Evolutionary conservation across 2,113 vertebrate genomes (phyloP), one percentile per base, ranked within the genome.

Genomic region (Falco punctatus): DNA sequence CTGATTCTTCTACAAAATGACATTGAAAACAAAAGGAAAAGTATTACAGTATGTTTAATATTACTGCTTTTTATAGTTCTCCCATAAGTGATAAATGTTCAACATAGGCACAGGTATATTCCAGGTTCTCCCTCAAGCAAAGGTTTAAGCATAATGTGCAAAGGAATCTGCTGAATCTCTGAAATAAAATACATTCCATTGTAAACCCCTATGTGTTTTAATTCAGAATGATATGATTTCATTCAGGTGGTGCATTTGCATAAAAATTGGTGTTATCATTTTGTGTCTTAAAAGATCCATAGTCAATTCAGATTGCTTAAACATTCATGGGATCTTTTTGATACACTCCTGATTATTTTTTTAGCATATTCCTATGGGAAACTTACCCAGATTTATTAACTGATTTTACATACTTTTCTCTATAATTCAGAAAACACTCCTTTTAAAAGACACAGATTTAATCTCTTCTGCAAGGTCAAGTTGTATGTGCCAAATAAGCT

Each of bases 231-330:
- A 46, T 30, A 75, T 33, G 1, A 49, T 79, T 86, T 89, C 55
- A 26, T 81, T 85, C 33, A 38, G 35, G 46, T 72, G 23, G 30
- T 62, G 71, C 62, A 32, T 81, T 75, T 89, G 13, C 40, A 91
- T 89, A 88, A 86, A 81, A 92, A 61, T 70, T 30, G 81, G 46
- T 12, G 8, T 57, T 90, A 94, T 66, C 15, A 7, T 78, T 94
- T 91, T 84, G 28, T 95, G 30, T 78, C 55, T 79, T 94, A 92
- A 81, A 93, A 10, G 42, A 88, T 54, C 27, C 15, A 49, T 75
- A 92, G 81, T 90, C 85, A 88, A 66, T 96, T 94, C 75, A 86
- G 81, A 69, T 92, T 58, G 74, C 75, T 88, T 92, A 81, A 93
- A 95, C 73, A 67, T 80, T 96, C 67, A 90, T 51, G 10, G 74